A percentile compares a stretch with the other conserved stretches of the same genome.
Evolutionary conservation across 2,113 vertebrate genomes (phyloP).

Genomic region (Nesoenas mayeri): DNA sequence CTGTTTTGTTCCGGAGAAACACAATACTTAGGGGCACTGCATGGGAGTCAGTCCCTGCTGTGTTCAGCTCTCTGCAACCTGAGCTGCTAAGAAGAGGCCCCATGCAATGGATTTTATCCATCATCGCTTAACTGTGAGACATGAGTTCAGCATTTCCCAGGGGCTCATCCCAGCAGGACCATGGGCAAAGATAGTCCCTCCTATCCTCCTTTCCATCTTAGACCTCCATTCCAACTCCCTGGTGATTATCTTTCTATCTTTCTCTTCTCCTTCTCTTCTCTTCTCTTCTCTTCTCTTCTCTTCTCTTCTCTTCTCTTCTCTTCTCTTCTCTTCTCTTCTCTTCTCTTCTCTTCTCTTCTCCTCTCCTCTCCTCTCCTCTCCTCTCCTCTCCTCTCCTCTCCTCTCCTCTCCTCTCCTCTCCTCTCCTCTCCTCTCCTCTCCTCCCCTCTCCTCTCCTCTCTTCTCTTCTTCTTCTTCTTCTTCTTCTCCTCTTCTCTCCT

Average conservation of each 20-base stretch:
- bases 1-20: slow-evolving; percentile 51
- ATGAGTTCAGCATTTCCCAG: not conserved
- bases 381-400: too few relatives aligned
- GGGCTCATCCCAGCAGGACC: not conserved
- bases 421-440: not conserved
- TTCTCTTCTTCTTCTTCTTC: too few relatives aligned
- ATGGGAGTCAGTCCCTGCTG: not conserved
- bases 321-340: not conserved
- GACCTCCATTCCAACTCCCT: not conserved
- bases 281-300: too few relatives aligned
- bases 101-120: slow-evolving; percentile 27
- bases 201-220: not conserved
- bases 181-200: not conserved
- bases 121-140: not conserved
- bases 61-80: not conserved
- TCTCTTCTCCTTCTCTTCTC: too few relatives aligned
- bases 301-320: not conserved
- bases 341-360: too few relatives aligned
- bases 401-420: too few relatives aligned
- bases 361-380: too few relatives aligned
- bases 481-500: too few relatives aligned
- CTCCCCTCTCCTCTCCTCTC: not conserved
- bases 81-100: slow-evolving; percentile 35
- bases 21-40: not conserved
- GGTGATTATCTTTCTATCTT: not conserved